phyloP scores from a whole-genome alignment of 2,888 invertebrate genomes.

The Coenonympha glycerion region DNA sequence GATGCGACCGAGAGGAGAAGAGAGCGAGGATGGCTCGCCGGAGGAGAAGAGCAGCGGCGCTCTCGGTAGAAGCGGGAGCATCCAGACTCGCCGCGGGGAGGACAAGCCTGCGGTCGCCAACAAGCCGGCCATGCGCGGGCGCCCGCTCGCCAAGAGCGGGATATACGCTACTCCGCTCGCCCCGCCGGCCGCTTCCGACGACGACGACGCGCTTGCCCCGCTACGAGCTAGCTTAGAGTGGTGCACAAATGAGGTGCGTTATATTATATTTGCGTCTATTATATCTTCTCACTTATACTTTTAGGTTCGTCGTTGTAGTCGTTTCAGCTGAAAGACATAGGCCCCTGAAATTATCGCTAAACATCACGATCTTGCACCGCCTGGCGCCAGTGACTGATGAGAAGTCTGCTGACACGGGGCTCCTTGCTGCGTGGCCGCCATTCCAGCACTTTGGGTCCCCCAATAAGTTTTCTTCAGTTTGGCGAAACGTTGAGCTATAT shows the following conservation, averaged over 20 bases:
- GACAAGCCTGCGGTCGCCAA: constrained; percentile 81
- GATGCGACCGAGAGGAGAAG: constrained; percentile 50
- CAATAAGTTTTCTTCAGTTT: no score
- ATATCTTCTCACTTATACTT: no score
- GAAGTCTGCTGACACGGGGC: no score
- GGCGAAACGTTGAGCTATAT: no score
- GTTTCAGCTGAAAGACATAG: no score
- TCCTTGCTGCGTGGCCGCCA: no score
- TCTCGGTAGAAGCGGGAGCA: constrained; percentile 36
- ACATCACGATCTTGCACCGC: no score
- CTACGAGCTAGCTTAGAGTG: constrained; percentile 78
- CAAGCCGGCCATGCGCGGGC: constrained; percentile 77
- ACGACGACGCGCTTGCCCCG: constrained; percentile 63
- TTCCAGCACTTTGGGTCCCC: no score
- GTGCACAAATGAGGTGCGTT: constrained; percentile 63
- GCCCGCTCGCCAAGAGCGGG: constrained; percentile 74
- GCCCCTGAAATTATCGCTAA: no score
- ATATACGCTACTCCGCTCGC: constrained; percentile 87
- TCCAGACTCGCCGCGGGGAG: constrained; percentile 37
- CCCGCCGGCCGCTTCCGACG: constrained; percentile 60
- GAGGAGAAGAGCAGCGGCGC: constrained; percentile 38
- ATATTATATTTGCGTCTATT: no score
- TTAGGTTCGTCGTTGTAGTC: not conserved
- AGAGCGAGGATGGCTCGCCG: constrained; percentile 48
- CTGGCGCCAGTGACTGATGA: no score